A percentile compares a stretch with the other conserved stretches of the same genome.
These are phyloP conservation scores for Cephus nigrinus DNA, from an alignment of 2,888 invertebrate species.

Conservation along the genomic window DNA sequence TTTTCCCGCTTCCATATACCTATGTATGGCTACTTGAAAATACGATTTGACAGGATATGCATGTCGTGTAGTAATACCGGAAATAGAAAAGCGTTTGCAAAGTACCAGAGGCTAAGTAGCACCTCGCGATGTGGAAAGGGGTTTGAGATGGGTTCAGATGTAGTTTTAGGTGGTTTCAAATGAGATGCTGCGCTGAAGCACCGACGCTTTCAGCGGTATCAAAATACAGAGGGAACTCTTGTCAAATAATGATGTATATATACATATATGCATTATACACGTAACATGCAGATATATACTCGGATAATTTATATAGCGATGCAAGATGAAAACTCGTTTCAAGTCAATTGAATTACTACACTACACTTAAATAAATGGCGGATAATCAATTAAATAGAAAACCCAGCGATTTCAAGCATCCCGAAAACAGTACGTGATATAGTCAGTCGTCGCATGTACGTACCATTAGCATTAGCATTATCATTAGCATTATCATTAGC, in stretches of 20 bases:
- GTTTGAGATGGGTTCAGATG: neutral
- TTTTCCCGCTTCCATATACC: neutral
- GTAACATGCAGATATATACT: neutral
- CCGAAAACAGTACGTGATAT: conserved; percentile 10
- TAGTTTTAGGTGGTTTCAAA: neutral
- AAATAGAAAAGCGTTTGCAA: neutral
- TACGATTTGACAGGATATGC: too few relatives aligned
- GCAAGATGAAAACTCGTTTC: neutral
- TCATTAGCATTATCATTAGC: conserved; percentile 51
- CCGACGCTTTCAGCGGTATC: neutral
- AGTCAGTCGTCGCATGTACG: conserved; percentile 17
- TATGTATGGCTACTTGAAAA: neutral
- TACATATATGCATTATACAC: neutral
- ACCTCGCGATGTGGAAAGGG: neutral
- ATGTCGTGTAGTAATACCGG: neutral
- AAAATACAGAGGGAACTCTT: neutral
- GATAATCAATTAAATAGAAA: conserved; percentile 49
- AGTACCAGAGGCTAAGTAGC: neutral
- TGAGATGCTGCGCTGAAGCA: neutral
- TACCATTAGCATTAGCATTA: conserved; percentile 51
- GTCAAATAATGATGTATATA: neutral
- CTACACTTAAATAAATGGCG: conserved; percentile 48
- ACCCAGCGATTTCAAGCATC: neutral
- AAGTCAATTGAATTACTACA: conserved; percentile 48
- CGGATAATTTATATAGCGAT: neutral